Conservation (phyloP, 1,140 invertebrate genomes). For the Oscheius sp. region DNA sequence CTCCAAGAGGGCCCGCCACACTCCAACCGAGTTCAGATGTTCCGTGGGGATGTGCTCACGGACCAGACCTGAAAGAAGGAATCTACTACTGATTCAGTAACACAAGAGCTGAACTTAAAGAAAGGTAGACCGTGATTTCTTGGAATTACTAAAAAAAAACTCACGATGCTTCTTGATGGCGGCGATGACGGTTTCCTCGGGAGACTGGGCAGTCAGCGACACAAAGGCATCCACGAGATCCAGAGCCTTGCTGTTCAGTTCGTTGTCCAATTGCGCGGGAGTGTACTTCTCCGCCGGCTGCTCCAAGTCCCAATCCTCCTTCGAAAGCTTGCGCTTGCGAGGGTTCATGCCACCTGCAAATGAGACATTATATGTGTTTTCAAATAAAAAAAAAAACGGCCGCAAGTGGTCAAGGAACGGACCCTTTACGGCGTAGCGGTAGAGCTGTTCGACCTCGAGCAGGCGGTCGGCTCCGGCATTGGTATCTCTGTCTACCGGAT, state of each 20-base stretch:
- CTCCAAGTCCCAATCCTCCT: slow-evolving; percentile 8
- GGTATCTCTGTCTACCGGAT: slow-evolving; percentile 60
- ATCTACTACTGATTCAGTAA: too few species aligned
- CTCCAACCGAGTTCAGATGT: slow-evolving; percentile 68
- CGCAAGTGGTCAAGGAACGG: too few species aligned
- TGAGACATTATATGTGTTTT: background rate
- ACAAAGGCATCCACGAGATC: slow-evolving; percentile 64
- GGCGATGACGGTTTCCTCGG: slow-evolving; percentile 65
- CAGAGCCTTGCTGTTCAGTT: slow-evolving; percentile 56
- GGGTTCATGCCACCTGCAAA: background rate
- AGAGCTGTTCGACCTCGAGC: slow-evolving; percentile 50
- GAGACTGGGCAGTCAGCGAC: slow-evolving; percentile 63
- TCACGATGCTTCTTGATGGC: slow-evolving; percentile 32
- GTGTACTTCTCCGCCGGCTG: slow-evolving; percentile 10
- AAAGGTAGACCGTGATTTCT: too few species aligned
- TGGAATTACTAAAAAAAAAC: background rate
- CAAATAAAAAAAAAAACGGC: slow-evolving; percentile 5
- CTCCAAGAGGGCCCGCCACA: slow-evolving; percentile 68
- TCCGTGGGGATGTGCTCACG: slow-evolving; percentile 70
- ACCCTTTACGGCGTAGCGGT: slow-evolving; percentile 48
- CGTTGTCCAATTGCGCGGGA: slow-evolving; percentile 44
- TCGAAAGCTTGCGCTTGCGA: slow-evolving; percentile 13
- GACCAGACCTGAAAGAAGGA: slow-evolving; percentile 49
- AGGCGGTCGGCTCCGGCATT: background rate
- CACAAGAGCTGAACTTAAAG: too few species aligned